Evolutionary conservation across 2,113 vertebrate species (phyloP).

Genomic region (Tragelaphus scriptus): DNA sequence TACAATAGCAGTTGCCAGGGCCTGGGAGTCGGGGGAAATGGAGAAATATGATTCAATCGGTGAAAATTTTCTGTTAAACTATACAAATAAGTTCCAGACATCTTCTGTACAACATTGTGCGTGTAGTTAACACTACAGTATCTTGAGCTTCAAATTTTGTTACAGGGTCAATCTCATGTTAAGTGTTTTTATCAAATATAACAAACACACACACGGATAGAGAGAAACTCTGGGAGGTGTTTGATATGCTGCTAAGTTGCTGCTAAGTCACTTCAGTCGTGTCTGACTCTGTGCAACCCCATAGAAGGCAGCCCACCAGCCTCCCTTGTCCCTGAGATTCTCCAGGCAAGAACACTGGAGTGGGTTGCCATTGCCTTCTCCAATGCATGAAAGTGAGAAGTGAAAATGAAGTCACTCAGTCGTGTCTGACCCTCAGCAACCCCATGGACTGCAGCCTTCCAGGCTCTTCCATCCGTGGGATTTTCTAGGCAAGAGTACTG

Average conservation of each 20-base stretch:
- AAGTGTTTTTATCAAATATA: not conserved
- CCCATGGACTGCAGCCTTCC: too few species aligned
- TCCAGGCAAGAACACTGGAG: too few species aligned
- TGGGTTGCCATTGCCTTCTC: too few species aligned
- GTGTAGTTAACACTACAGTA: not conserved
- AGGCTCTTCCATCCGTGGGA: too few species aligned
- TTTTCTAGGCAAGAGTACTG: too few species aligned
- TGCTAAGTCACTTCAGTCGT: too few species aligned
- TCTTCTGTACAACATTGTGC: not conserved
- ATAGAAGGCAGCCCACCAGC: too few species aligned
- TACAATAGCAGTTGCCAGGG: not conserved
- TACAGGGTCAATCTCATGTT: not conserved
- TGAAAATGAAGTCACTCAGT: too few species aligned
- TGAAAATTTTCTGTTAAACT: not conserved
- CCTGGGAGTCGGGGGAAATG: not conserved
- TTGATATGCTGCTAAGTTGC: not conserved
- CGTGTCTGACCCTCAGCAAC: too few species aligned
- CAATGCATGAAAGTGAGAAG: too few species aligned
- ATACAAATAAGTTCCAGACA: not conserved
- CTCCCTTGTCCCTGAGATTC: too few species aligned
- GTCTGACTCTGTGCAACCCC: too few species aligned
- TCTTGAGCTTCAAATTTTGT: not conserved
- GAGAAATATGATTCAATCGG: not conserved
- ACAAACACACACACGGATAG: not conserved
- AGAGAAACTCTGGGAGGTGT: not conserved